phyloP scores from a whole-genome alignment of 2,888 invertebrate genomes.

The Cremastinae sp. region DNA sequence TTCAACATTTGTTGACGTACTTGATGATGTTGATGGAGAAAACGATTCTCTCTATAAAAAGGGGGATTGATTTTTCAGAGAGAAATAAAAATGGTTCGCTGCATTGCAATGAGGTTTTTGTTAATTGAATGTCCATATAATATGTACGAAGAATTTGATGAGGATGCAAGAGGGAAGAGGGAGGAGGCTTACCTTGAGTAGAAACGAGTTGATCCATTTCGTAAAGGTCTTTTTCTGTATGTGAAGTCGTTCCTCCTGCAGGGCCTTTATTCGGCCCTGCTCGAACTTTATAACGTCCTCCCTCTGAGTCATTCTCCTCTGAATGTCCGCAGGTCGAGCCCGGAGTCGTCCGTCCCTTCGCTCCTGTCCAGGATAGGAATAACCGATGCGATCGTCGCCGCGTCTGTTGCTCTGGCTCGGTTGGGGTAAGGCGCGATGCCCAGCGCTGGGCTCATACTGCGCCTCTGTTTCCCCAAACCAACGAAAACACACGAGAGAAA shows the following conservation, averaged over 20 bases:
- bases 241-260: constrained; percentile 98
- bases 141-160: no score
- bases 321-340: constrained; percentile 81
- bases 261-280: constrained; percentile 96
- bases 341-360: constrained; percentile 67
- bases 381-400: constrained; percentile 37
- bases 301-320: constrained; percentile 92
- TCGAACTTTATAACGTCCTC: constrained; percentile 97
- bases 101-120: no score
- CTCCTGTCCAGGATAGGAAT: constrained; percentile 62
- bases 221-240: constrained; percentile 99
- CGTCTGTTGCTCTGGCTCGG: constrained; percentile 63
- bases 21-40: no score
- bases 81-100: no score
- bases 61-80: no score
- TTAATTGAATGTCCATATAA: no score
- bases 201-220: constrained; percentile 99
- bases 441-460: constrained; percentile 79
- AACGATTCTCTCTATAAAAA: no score
- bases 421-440: constrained; percentile 75
- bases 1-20: no score
- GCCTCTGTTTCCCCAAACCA: constrained; percentile 75
- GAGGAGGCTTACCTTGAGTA: constrained; percentile 97
- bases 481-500: constrained; percentile 24
- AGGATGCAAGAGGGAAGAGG: no score